Evolutionary conservation across 2,888 invertebrate genomes (phyloP), one percentile per base, ranked within the genome.

Genomic region (Amaurobius ferox): DNA sequence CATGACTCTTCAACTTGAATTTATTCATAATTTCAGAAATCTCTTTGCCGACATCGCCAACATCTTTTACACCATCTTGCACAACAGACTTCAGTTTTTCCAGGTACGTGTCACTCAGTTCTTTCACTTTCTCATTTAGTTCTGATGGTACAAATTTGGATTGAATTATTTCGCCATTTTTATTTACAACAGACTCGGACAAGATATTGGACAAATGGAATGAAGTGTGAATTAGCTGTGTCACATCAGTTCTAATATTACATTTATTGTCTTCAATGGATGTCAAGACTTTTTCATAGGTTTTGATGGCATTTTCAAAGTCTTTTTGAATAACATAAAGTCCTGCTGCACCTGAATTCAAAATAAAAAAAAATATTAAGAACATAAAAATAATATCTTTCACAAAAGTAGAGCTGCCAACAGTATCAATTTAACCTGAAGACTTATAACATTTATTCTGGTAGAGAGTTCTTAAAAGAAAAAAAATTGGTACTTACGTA

Each of bases 211-310:
- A 55, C 55, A 55, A 55, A 3, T 55, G 55, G 23, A 23, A 55
- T 23, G 16, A n/a, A 16, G 55, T 3, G 90, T 95, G 95, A 29
- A 95, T 93, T 89, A 94, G 92, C 88, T 94, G 93, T 0, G 95
- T 91, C 70, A 93, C 93, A 90, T 95, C 95, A 23, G 95, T 93
- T 67, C 92, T 91, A 71, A 93, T 90, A 3, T 91, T 89, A 23
- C 92, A 90, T 89, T 91, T 90, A 79, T 92, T 91, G 80, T 92
- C 91, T 32, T 91, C 90, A 5, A 91, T 92, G 35, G 94, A 91
- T 89, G 92, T 92, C 62, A 95, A 90, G 0, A 94, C 94, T 72
- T 92, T 91, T 44, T 94, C 92, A 90, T 96, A 95, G 87, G 92
- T 91, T 23, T 93, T 92, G 0, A 94, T 93, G 0, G 95, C 94